A percentile compares a stretch with the other conserved stretches of the same genome.
phyloP scores from a whole-genome alignment of 1,140 invertebrate species.

The Pseudomyrmex gracilis region DNA sequence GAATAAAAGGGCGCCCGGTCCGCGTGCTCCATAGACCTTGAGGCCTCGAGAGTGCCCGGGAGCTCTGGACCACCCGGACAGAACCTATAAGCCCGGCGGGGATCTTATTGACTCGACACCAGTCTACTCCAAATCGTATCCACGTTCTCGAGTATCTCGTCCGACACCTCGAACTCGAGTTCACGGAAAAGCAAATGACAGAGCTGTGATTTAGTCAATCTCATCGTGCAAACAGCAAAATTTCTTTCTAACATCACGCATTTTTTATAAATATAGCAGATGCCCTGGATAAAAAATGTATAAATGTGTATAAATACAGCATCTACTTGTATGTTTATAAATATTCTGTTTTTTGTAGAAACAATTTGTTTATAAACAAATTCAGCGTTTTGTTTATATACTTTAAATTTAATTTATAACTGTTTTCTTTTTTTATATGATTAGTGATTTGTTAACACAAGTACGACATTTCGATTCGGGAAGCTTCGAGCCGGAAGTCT shows the following conservation, averaged over 20 bases:
- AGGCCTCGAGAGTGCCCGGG: slow-evolving; percentile 65
- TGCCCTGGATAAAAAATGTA: background rate
- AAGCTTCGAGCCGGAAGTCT: slow-evolving; percentile 58
- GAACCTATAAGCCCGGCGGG: slow-evolving; percentile 76
- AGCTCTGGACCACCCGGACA: slow-evolving; percentile 80
- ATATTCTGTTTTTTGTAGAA: background rate
- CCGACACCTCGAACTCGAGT: slow-evolving; percentile 63
- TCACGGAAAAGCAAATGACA: slow-evolving; percentile 33
- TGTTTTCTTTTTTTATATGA: too few relatives aligned
- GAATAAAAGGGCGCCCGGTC: slow-evolving; percentile 77
- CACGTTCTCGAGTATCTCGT: slow-evolving; percentile 72
- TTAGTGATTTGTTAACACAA: slow-evolving; percentile 16
- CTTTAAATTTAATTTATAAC: background rate
- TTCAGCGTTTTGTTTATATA: too few relatives aligned
- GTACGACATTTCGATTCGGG: slow-evolving; percentile 36
- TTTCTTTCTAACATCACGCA: slow-evolving; percentile 18
- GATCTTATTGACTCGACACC: slow-evolving; percentile 80
- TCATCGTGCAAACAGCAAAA: background rate
- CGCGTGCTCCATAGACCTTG: slow-evolving; percentile 55
- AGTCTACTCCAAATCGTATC: slow-evolving; percentile 70
- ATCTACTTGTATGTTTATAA: background rate
- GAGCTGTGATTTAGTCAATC: slow-evolving; percentile 28
- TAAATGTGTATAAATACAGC: background rate
- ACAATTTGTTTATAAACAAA: background rate
- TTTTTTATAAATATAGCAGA: background rate